Conservation (phyloP, 2,888 invertebrate genomes). For the Agrotis exclamationis region DNA sequence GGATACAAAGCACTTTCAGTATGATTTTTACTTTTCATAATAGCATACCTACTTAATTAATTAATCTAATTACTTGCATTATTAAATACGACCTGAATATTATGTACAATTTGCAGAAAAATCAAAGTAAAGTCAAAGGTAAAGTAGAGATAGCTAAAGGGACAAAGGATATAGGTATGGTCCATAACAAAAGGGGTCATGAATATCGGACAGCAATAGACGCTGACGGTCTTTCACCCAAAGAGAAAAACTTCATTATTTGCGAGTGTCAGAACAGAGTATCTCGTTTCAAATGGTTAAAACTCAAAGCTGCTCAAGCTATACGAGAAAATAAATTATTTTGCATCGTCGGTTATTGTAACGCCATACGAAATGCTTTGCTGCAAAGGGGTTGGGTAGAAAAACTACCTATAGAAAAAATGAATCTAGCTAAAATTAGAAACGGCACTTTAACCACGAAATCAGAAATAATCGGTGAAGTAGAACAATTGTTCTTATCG, state of each 20-base stretch:
- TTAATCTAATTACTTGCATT: background rate
- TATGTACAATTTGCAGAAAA: slow-evolving; percentile 44
- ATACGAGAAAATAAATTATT: slow-evolving; percentile 89
- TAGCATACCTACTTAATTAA: background rate
- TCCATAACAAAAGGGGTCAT: slow-evolving; percentile 38
- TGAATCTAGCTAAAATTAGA: slow-evolving; percentile 82
- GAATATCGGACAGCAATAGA: slow-evolving; percentile 60
- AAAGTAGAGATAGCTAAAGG: slow-evolving; percentile 41
- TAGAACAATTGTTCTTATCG: slow-evolving; percentile 85
- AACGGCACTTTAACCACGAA: slow-evolving; percentile 73
- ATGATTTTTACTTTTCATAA: slow-evolving; percentile 15
- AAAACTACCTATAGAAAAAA: slow-evolving; percentile 88
- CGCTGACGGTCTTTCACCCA: slow-evolving; percentile 76
- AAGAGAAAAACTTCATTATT: slow-evolving; percentile 83
- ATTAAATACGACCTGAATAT: slow-evolving; percentile 1
- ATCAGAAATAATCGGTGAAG: slow-evolving; percentile 75
- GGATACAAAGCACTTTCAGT: slow-evolving; percentile 13
- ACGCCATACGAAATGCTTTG: slow-evolving; percentile 91
- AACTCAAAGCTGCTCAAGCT: slow-evolving; percentile 86
- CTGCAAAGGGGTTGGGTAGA: slow-evolving; percentile 94
- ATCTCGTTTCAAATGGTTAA: slow-evolving; percentile 78
- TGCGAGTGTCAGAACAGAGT: slow-evolving; percentile 78
- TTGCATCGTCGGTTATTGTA: slow-evolving; percentile 89
- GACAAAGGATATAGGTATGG: slow-evolving; percentile 8
- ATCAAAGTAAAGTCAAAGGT: slow-evolving; percentile 35